Evolutionary conservation across 2,113 vertebrate genomes (phyloP).

Genomic region (Hoplias malabaricus): DNA sequence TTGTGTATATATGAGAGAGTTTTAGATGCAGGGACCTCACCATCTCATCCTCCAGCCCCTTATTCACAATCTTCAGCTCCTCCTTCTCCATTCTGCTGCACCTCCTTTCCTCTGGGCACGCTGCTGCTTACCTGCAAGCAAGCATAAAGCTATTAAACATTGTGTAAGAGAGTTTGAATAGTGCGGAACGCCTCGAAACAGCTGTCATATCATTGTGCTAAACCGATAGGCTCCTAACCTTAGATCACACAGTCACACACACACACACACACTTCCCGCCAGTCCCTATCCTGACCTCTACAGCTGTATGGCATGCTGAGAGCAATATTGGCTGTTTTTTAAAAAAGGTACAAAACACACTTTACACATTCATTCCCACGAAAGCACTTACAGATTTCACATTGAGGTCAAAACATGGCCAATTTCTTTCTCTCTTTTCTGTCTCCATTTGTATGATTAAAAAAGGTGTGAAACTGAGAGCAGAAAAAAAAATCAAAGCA

Average conservation of each 20-base stretch:
- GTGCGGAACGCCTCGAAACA: constrained; percentile 4
- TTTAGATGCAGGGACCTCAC: constrained; percentile 63
- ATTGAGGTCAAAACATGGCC: neutral
- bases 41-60: constrained; percentile 95
- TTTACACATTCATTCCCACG: neutral
- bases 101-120: constrained; percentile 45
- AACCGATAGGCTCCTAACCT: constrained; percentile 18
- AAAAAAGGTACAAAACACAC: neutral
- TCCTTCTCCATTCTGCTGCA: constrained; percentile 88
- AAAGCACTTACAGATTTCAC: neutral
- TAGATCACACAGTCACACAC: constrained; percentile 8
- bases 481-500: too few species aligned
- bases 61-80: constrained; percentile 86
- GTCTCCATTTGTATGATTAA: too few species aligned
- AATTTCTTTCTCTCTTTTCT: too few species aligned
- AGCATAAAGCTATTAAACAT: neutral
- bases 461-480: too few species aligned
- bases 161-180: neutral
- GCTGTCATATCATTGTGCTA: constrained; percentile 31
- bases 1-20: too few species aligned
- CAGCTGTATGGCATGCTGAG: constrained; percentile 29
- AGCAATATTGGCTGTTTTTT: neutral
- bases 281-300: neutral
- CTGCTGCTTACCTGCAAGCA: constrained; percentile 63
- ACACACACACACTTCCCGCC: constrained; percentile 14